These are phyloP conservation scores for Enteromius thamalakanensis DNA, from an alignment of 2,797 vertebrate species.

Conservation along the genomic window DNA sequence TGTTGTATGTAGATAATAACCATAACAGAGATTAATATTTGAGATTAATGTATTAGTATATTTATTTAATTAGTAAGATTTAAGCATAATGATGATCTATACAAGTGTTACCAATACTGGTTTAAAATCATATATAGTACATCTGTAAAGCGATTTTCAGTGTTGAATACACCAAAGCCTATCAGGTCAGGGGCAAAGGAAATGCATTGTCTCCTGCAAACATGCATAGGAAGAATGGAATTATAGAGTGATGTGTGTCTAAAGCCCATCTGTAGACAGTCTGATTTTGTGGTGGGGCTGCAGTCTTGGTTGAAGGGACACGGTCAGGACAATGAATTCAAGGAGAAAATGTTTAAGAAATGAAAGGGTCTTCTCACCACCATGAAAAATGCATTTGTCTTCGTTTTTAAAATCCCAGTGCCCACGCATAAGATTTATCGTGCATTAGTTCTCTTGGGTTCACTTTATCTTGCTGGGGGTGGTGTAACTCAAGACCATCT, in stretches of 20 bases:
- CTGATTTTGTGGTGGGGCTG: slow-evolving; percentile 37
- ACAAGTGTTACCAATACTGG: not conserved
- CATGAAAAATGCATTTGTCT: slow-evolving; percentile 54
- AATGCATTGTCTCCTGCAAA: slow-evolving; percentile 33
- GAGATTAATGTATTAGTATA: not conserved
- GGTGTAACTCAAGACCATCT: not conserved
- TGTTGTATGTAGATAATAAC: not conserved
- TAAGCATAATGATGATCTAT: not conserved
- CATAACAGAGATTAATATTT: not conserved
- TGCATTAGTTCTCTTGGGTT: slow-evolving; percentile 38
- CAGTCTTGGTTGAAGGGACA: slow-evolving; percentile 42
- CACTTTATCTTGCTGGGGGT: slow-evolving; percentile 26
- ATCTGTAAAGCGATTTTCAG: not conserved
- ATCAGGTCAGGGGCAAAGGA: slow-evolving; percentile 33
- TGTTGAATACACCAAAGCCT: slow-evolving; percentile 2
- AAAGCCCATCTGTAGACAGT: slow-evolving; percentile 51
- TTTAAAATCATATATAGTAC: not conserved
- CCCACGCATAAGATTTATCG: slow-evolving; percentile 40
- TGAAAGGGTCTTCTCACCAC: slow-evolving; percentile 51
- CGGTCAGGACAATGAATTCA: slow-evolving; percentile 42
- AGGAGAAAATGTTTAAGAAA: slow-evolving; percentile 43
- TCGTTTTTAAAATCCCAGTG: slow-evolving; percentile 28
- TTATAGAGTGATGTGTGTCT: slow-evolving; percentile 49
- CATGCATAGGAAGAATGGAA: slow-evolving; percentile 50
- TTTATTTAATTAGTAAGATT: no score